Evolutionary conservation across 2,113 vertebrate genomes (phyloP).

Genomic region (Nematolebias whitei): DNA sequence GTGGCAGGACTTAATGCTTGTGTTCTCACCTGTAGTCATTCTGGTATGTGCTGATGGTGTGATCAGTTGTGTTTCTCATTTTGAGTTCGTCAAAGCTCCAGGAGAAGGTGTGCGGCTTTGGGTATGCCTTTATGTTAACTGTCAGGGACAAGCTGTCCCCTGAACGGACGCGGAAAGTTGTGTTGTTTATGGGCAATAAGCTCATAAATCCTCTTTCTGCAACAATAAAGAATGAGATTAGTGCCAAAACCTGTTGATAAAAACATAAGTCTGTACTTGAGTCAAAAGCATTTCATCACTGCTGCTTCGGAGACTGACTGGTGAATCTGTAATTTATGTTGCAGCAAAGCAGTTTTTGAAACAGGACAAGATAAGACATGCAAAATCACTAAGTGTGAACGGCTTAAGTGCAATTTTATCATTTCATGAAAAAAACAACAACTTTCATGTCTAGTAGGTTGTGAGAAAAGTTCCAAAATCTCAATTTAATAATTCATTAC

Average conservation of each 20-base stretch:
- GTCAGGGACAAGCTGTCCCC: conserved; percentile 88
- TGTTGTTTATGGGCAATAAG: conserved; percentile 79
- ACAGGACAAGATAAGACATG: not conserved
- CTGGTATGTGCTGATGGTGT: conserved; percentile 84
- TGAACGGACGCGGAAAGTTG: conserved; percentile 86
- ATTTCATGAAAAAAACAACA: not conserved
- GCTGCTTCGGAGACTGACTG: not conserved
- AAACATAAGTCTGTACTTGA: not conserved
- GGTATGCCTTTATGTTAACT: conserved; percentile 89
- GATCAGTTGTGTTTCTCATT: conserved; percentile 87
- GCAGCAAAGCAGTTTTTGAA: not conserved
- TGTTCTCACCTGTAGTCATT: conserved; percentile 58
- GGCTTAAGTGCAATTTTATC: not conserved
- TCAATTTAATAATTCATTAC: not conserved
- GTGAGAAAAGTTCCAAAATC: not conserved
- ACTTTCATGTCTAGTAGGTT: not conserved
- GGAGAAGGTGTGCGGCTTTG: conserved; percentile 79
- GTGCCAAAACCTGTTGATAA: not conserved
- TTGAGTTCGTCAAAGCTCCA: conserved; percentile 88
- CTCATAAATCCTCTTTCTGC: conserved; percentile 91
- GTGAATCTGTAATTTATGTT: not conserved
- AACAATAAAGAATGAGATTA: conserved; percentile 11
- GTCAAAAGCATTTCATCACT: too few relatives aligned
- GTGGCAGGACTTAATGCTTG: not conserved
- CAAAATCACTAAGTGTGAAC: not conserved